Percentiles rank a stretch among this genome's conserved stretches.
Conservation (phyloP, 2,797 vertebrate species). For the Crocodylus rhombifer region DNA sequence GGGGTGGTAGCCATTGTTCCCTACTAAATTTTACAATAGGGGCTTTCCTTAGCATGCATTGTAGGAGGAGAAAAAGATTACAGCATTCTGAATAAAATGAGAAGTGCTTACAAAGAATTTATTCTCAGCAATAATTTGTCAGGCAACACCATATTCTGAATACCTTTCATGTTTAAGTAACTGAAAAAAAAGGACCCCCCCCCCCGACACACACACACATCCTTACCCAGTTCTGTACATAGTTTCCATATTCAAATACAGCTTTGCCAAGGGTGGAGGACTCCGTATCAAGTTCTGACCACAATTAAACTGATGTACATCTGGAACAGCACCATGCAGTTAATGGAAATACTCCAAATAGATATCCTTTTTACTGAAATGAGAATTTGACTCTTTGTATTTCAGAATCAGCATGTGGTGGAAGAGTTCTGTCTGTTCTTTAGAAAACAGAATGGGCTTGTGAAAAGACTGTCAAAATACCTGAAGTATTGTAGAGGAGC, state of each 20-base stretch:
- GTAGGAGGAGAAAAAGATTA: constrained; percentile 25
- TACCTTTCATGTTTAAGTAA: background rate
- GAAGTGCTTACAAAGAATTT: constrained; percentile 33
- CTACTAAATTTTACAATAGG: constrained; percentile 10
- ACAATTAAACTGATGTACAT: background rate
- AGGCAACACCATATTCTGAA: background rate
- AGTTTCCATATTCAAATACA: background rate
- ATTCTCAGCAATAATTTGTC: constrained; percentile 34
- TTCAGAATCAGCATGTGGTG: constrained; percentile 8
- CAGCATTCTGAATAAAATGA: constrained; percentile 47
- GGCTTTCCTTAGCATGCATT: background rate
- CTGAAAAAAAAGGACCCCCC: background rate
- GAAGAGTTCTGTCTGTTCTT: constrained; percentile 22
- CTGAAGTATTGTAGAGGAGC: constrained; percentile 27
- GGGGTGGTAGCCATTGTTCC: constrained; percentile 20
- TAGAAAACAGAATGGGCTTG: constrained; percentile 10
- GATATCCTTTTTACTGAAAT: constrained; percentile 18
- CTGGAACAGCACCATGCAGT: background rate
- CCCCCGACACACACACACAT: too few species aligned
- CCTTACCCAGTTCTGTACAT: background rate
- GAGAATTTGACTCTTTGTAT: constrained; percentile 19
- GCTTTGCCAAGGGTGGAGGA: constrained; percentile 33
- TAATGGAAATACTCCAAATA: background rate
- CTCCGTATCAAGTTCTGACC: background rate
- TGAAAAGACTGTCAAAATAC: constrained; percentile 51